These are phyloP conservation scores for Tachina grossa DNA, from an alignment of 2,888 invertebrate genomes.

Conservation along the genomic window DNA sequence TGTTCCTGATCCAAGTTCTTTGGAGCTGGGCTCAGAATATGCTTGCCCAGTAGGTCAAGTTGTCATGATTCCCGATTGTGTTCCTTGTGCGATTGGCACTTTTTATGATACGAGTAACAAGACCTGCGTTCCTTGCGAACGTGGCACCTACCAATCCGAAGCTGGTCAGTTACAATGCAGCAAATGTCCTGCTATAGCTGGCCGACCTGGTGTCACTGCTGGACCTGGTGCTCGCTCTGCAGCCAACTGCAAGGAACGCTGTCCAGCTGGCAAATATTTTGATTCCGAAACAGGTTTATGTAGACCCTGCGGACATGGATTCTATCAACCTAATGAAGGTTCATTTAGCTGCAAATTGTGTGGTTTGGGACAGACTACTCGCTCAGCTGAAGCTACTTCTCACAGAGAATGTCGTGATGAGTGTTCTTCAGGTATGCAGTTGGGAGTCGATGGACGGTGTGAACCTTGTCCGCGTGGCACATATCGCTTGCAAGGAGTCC, in stretches of 20 bases:
- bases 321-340: conserved; percentile 95
- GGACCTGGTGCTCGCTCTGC: conserved; percentile 94
- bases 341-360: conserved; percentile 95
- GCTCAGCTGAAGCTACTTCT: conserved; percentile 94
- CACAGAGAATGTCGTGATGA: conserved; percentile 95
- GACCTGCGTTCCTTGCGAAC: conserved; percentile 91
- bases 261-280: conserved; percentile 96
- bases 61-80: conserved; percentile 96
- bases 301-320: conserved; percentile 96
- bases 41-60: conserved; percentile 97
- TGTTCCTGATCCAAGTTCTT: conserved; percentile 95
- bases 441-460: conserved; percentile 94
- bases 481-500: conserved; percentile 92
- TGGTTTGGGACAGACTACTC: conserved; percentile 95
- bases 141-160: conserved; percentile 97
- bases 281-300: conserved; percentile 94
- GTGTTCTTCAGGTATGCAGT: conserved; percentile 90
- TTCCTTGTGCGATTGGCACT: conserved; percentile 96
- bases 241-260: conserved; percentile 95
- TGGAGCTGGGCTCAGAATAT: conserved; percentile 94
- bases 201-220: conserved; percentile 94
- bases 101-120: conserved; percentile 90
- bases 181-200: conserved; percentile 94
- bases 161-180: conserved; percentile 94
- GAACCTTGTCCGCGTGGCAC: conserved; percentile 95